Base-by-base conservation (phyloP, 2,888 invertebrate genomes). In the Eretmocerus hayati region DNA sequence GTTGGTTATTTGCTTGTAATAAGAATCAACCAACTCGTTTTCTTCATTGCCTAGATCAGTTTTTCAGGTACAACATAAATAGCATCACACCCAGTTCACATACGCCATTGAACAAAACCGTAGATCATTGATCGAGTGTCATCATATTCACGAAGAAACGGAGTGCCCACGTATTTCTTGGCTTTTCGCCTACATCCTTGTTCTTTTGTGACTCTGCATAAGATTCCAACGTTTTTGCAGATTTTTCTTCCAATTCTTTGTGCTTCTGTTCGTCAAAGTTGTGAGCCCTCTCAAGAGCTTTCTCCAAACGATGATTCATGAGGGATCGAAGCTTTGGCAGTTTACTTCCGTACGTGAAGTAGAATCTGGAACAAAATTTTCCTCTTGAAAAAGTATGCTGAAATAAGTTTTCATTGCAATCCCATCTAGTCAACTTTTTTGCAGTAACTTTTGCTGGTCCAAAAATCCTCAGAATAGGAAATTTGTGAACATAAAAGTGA, bases 321-420 rank as follows among this genome's bases (percentile, higher is more conserved):
- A 51, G 31, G 5, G 4, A 9, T 3, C 26, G 9, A 5, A 63
- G 9, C n/a, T 45, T 49, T 2, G 58, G 50, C 16, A 60, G n/a
- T 21, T 51, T 50, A 4, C 40, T 22, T 0, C 45, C 38, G 20
- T 59, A 58, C 30, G 40, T 32, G 11, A 62, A 54, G 1, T 53
- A 16, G 4, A 50, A 56, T 48, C 64, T 64, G 51, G 1, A 59
- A 63, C 5, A n/a, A n/a, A n/a, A n/a, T n/a, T n/a, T n/a, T n/a
- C n/a, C n/a, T n/a, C n/a, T n/a, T n/a, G n/a, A n/a, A n/a, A n/a
- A n/a, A n/a, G n/a, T n/a, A n/a, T n/a, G n/a, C n/a, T n/a, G n/a
- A n/a, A n/a, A n/a, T n/a, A n/a, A n/a, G n/a, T n/a, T n/a, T n/a
- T n/a, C n/a, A n/a, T n/a, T n/a, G n/a, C n/a, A n/a, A n/a, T n/a